Conservation (phyloP, 1,140 invertebrate genomes). For the Drosophila erecta region DNA sequence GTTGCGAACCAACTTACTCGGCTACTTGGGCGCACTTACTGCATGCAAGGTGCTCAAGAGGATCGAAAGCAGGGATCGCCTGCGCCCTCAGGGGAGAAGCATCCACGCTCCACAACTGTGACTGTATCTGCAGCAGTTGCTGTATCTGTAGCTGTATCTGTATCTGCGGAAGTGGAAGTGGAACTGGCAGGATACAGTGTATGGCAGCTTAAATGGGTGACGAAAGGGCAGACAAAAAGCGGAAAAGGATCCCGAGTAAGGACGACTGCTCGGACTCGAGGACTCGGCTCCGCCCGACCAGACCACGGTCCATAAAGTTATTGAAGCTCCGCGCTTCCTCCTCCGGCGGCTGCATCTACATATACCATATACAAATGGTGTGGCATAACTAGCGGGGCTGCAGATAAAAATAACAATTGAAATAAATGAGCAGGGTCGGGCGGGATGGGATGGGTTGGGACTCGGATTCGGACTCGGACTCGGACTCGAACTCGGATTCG, state of each 20-base stretch:
- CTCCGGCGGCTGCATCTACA: not conserved
- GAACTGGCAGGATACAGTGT: not conserved
- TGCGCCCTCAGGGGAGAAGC: too few relatives aligned
- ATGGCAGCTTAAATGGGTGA: slow-evolving; percentile 53
- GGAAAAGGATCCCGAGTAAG: slow-evolving; percentile 16
- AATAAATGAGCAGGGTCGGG: slow-evolving; percentile 63
- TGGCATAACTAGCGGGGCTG: slow-evolving; percentile 67
- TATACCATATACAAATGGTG: slow-evolving; percentile 39
- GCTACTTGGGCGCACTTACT: too few relatives aligned
- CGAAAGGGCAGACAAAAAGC: slow-evolving; percentile 31
- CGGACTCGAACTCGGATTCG: too few relatives aligned
- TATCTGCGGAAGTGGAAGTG: too few relatives aligned
- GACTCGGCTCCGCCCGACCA: slow-evolving; percentile 42
- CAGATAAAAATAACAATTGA: slow-evolving; percentile 75
- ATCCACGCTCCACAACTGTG: too few relatives aligned
- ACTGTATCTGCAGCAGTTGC: too few relatives aligned
- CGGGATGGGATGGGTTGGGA: slow-evolving; percentile 1
- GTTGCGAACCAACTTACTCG: not conserved
- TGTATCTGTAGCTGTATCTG: not conserved
- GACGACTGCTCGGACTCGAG: slow-evolving; percentile 9
- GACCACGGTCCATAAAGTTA: slow-evolving; percentile 49
- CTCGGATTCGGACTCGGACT: too few relatives aligned
- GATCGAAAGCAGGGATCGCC: too few relatives aligned
- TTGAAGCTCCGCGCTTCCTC: slow-evolving; percentile 16
- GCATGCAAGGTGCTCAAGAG: not conserved